Conservation (phyloP, 2,888 invertebrate genomes). For the Aethes cnicana region DNA sequence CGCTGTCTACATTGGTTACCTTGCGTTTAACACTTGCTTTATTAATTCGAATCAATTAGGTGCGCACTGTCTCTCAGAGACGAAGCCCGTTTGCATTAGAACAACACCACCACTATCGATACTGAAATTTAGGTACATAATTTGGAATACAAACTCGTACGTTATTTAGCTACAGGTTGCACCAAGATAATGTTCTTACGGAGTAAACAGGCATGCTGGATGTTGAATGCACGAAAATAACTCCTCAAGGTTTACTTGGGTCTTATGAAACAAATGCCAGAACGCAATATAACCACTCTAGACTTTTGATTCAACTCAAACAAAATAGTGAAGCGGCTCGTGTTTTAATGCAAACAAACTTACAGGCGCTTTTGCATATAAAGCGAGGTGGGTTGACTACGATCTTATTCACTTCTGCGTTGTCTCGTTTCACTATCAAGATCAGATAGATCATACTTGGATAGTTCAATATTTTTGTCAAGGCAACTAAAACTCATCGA, state of each 20-base stretch:
- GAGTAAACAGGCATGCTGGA: conserved; percentile 63
- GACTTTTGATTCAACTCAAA: conserved; percentile 73
- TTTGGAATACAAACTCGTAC: conserved; percentile 36
- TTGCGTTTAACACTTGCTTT: conserved; percentile 79
- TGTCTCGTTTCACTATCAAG: conserved; percentile 67
- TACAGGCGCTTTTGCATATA: conserved; percentile 82
- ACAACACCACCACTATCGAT: conserved; percentile 69
- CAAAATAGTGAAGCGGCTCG: conserved; percentile 82
- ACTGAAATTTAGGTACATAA: conserved; percentile 33
- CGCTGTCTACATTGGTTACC: conserved; percentile 78
- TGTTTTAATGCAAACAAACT: conserved; percentile 83
- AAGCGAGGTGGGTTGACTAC: conserved; percentile 83
- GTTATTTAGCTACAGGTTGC: conserved; percentile 52
- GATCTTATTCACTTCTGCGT: conserved; percentile 77
- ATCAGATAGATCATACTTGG: conserved; percentile 25
- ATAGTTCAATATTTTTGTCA: conserved; percentile 31
- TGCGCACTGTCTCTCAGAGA: conserved; percentile 50
- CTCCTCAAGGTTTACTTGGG: conserved; percentile 57
- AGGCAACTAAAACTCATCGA: conserved; percentile 53
- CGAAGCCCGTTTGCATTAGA: conserved; percentile 81
- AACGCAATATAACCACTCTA: conserved; percentile 82
- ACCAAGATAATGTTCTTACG: conserved; percentile 55
- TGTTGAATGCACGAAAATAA: conserved; percentile 58
- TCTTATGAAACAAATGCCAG: conserved; percentile 75
- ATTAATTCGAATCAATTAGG: conserved; percentile 49